Evolutionary conservation across 2,113 vertebrate species (phyloP), one percentile per base, ranked within the genome.

Genomic region (Tilapia sparmanii): DNA sequence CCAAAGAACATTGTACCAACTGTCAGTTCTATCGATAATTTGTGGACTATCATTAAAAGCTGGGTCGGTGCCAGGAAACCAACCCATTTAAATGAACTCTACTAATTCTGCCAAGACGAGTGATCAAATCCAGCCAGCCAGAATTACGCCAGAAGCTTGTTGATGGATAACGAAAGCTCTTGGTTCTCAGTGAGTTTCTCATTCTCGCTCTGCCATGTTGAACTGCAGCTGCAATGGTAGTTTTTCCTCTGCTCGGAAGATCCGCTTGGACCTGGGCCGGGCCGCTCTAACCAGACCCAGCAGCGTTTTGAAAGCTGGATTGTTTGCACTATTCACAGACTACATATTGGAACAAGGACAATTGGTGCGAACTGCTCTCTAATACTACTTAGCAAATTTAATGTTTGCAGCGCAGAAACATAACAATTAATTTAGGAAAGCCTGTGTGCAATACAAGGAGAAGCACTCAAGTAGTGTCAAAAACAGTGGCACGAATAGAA

Each of bases 391-490:
- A 1, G 40, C 13, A 73, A 73, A 26, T 73, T 16, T 11, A 73
- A 73, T 18, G 12, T 29, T 45, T 73, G 22, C 1, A 73, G 68
- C 0, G 0, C 22, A 73, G 0, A 29, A 47, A 76, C 24, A 1
- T 45, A 26, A 45, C 15, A 11, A 26, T 76, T 47, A 0, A 47
- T 76, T 47, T 47, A 26, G 5, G 12, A 16, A 42, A 24, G 40
- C 40, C 6, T 47, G 6, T 29, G 9, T 7, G 24, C 24, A 18
- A 24, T 45, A 76, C 5, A 26, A 6, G 15, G 40, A 47, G 42
- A 47, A 7, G 5, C 71, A 29, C 42, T 19, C 38, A 42, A 42
- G 35, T 76, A 47, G 66, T 71, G 29, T 35, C 31, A 11, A 66
- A 35, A 66, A n/a, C 10, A 10, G 66, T 1, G 24, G 1, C 71